Base-by-base conservation (phyloP, 2,888 invertebrate genomes). In the Parnassius smintheus region DNA sequence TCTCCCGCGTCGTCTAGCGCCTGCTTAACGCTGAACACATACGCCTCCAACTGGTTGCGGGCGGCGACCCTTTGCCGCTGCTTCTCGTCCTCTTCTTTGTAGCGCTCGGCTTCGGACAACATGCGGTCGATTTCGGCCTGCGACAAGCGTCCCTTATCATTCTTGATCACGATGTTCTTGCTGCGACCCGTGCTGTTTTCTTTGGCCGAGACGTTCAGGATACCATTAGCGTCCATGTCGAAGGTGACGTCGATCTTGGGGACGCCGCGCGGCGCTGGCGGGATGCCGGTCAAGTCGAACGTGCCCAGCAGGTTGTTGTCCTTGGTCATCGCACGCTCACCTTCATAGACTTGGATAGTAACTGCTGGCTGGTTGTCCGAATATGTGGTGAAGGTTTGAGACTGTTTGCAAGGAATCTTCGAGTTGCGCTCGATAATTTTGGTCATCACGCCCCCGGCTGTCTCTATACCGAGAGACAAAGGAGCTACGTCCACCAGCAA, bases 111-210 rank as follows among this genome's bases (percentile, higher is more conserved):
- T 68, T 96, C 96, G 2, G 92, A 83, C 46, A 96, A 84, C 96
- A 96, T 96, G 66, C 94, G 92, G 68, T 97, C 96, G 69, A 97
- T 96, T 75, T 97, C 96, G 9, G 94, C 94, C 74, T 95, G 95
- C 18, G 95, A 94, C 53, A 96, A 85, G 0, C 78, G 96, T 96
- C 95, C 95, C 76, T 94, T 95, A 83, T 96, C 95, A 81, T 96
- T 96, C 72, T 94, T 94, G 66, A 96, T 96, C 44, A 94, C 94
- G 68, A 96, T 95, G 72, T 94, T 94, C 77, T 93, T 94, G 25
- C 92, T 92, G 67, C 94, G 94, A 56, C 90, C 93, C 1, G 92
- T 88, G 65, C 92, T 88, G 75, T 91, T 91, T 57, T 93, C 93
- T 65, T 93, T 92, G n/a, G 96, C 96, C 0, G 95, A 93, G 0